A percentile compares a stretch with the other conserved stretches of the same genome.
Evolutionary conservation across 2,888 invertebrate genomes (phyloP).

Genomic region (Antheraea yamamai): DNA sequence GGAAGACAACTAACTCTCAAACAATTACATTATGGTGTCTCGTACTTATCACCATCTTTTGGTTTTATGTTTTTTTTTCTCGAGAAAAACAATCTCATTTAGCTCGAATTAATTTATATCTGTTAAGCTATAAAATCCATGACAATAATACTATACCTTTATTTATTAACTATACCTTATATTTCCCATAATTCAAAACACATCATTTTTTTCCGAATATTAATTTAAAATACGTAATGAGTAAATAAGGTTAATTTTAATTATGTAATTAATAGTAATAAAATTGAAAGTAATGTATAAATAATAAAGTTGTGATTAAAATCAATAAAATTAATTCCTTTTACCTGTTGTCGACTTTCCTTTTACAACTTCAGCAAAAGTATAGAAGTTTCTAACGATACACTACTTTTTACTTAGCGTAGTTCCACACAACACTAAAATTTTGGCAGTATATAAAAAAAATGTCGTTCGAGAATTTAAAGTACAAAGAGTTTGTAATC

Average conservation of each 20-base stretch:
- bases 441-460: neutral
- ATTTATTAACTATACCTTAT: too few relatives aligned
- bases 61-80: neutral
- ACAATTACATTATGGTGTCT: neutral
- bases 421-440: constrained; percentile 20
- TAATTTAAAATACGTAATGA: neutral
- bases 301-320: neutral
- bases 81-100: too few relatives aligned
- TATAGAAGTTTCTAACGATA: constrained; percentile 20
- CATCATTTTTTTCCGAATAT: neutral
- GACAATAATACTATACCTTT: too few relatives aligned
- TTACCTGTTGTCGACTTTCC: constrained; percentile 34
- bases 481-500: neutral
- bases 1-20: neutral
- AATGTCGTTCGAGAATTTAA: neutral
- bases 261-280: neutral
- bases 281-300: neutral
- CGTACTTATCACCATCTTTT: neutral
- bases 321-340: constrained; percentile 18
- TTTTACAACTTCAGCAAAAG: constrained; percentile 31
- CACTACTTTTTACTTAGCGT: constrained; percentile 26
- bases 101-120: too few relatives aligned
- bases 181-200: too few relatives aligned
- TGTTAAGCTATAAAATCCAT: too few relatives aligned
- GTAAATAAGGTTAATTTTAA: neutral